Evolutionary conservation across 2,797 vertebrate genomes (phyloP), one percentile per base, ranked within the genome.

Genomic region (Odontamblyopus rebecca): DNA sequence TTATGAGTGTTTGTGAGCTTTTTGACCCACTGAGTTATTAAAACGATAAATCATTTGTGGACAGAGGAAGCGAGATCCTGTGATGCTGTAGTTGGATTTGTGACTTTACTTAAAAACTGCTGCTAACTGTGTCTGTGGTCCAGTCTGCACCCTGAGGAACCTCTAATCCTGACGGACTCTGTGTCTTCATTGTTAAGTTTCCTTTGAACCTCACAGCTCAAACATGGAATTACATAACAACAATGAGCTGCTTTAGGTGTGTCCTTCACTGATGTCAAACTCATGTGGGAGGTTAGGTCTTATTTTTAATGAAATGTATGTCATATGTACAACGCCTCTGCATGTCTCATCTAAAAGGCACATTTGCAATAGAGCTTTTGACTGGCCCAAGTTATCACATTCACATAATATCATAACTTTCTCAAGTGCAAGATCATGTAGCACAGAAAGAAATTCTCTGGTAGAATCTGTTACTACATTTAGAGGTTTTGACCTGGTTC

Each of bases 161-260:
- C 62, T 64, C 77, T 77, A 11, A 61, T 8, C 61, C 73, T 9
- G 1, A 51, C 5, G 3, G n/a, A 26, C 66, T 78, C 61, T 73
- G 48, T 72, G 68, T 69, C 57, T 72, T 82, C 80, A 73, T 79
- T 80, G 74, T 81, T 69, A 74, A 75, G 76, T 69, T 56, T 59
- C 59, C 54, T 62, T 51, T 78, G 80, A 83, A 75, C 69, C 29
- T 29, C 78, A 59, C 12, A 61, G 75, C 44, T 26, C 61, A 30
- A 80, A 62, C 27, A 67, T 62, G 61, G 60, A 66, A 75, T 81
- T 76, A 18, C 48, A 62, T 62, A 79, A 76, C 72, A 4, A 64
- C 63, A 60, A 60, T 26, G 30, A 72, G 68, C 66, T 16, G 63
- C n/a, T 65, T 50, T 0, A 44, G 62, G 51, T 56, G 18, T 19